Evolutionary conservation across 2,888 invertebrate species (phyloP).

Genomic region (Dryocosmus kuriphilus): DNA sequence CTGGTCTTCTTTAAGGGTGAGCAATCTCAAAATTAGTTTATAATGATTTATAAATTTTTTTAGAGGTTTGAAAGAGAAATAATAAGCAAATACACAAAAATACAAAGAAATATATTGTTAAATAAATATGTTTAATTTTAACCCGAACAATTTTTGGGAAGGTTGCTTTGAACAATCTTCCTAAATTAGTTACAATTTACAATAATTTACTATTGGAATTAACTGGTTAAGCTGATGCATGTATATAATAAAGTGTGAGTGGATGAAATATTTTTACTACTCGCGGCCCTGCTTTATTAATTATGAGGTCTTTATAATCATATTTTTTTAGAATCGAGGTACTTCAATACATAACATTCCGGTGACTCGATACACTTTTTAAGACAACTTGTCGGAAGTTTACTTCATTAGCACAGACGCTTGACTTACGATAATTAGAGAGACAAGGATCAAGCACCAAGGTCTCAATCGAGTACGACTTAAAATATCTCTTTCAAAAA

Average conservation of each 20-base stretch:
- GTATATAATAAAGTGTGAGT: background rate
- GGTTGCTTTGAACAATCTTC: too few relatives aligned
- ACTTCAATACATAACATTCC: background rate
- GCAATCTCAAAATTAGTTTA: too few relatives aligned
- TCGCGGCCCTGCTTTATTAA: background rate
- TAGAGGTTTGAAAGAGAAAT: too few relatives aligned
- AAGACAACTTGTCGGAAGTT: slow-evolving; percentile 1
- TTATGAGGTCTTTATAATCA: slow-evolving; percentile 1
- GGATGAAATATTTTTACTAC: background rate
- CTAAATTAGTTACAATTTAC: too few relatives aligned
- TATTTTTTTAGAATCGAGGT: slow-evolving; percentile 2
- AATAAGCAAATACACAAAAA: too few relatives aligned
- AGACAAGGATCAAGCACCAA: background rate
- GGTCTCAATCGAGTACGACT: background rate
- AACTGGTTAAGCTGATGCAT: too few relatives aligned
- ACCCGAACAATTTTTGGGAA: too few relatives aligned
- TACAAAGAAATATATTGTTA: too few relatives aligned
- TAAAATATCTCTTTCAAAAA: background rate
- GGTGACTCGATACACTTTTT: background rate
- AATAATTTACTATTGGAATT: too few relatives aligned
- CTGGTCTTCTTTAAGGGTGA: too few relatives aligned
- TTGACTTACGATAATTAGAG: background rate
- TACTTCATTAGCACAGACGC: background rate
- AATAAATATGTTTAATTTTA: too few relatives aligned
- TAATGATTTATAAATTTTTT: too few relatives aligned